Evolutionary conservation across 2,113 vertebrate species (phyloP).

Genomic region (Indicator indicator): DNA sequence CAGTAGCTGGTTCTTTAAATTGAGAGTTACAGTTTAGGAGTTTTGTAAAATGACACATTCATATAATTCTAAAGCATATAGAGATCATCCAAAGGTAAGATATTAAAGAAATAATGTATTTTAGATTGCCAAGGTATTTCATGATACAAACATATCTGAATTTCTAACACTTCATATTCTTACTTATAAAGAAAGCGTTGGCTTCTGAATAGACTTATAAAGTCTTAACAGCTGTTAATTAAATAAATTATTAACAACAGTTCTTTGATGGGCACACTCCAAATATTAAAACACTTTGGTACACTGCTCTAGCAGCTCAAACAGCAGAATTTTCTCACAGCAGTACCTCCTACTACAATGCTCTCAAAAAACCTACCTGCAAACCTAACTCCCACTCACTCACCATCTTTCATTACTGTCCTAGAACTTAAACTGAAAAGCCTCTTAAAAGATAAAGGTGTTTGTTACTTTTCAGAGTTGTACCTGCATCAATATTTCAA

Average conservation of each 20-base stretch:
- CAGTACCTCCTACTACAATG: not conserved
- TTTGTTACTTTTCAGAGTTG: not conserved
- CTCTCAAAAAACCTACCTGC: not conserved
- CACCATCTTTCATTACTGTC: not conserved
- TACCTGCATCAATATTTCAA: not conserved
- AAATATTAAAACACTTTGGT: not conserved
- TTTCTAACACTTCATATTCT: not conserved
- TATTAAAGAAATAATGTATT: not conserved
- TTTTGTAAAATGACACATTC: not conserved
- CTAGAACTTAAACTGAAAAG: not conserved
- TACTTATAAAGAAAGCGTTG: not conserved
- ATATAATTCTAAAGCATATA: not conserved
- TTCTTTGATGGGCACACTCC: not conserved
- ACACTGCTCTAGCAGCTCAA: not conserved
- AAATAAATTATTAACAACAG: not conserved
- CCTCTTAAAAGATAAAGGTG: not conserved
- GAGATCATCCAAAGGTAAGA: not conserved
- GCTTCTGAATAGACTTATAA: not conserved
- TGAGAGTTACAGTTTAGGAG: not conserved
- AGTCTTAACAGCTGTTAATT: not conserved
- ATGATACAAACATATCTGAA: not conserved
- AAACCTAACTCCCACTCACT: not conserved
- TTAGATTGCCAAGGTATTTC: not conserved
- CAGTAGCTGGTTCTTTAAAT: slow-evolving; percentile 89
- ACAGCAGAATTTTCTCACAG: not conserved